These are phyloP conservation scores for Poecilia picta DNA, from an alignment of 2,797 vertebrate genomes.

Conservation along the genomic window DNA sequence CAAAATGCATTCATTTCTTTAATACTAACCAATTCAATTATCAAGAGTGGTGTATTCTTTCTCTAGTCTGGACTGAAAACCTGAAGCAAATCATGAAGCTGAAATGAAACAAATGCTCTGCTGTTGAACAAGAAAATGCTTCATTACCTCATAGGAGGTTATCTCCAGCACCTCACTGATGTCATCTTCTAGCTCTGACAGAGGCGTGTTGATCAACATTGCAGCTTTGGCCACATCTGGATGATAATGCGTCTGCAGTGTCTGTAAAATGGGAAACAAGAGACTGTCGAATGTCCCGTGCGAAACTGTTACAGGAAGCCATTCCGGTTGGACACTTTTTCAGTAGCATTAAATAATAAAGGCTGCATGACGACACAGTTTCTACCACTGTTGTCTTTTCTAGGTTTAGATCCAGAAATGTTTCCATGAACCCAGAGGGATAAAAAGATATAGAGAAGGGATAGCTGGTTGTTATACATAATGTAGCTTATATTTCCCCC, in stretches of 20 bases:
- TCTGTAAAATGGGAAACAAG: constrained; percentile 67
- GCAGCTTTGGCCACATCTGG: constrained; percentile 91
- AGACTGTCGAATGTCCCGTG: neutral
- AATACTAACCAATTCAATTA: neutral
- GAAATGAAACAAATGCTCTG: neutral
- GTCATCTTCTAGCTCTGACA: constrained; percentile 85
- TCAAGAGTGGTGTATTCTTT: neutral
- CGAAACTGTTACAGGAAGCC: neutral
- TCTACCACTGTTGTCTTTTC: neutral
- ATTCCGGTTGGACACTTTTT: neutral
- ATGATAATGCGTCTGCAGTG: constrained; percentile 92
- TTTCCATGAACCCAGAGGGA: neutral
- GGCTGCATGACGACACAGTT: neutral
- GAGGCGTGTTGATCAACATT: constrained; percentile 80
- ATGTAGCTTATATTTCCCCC: neutral
- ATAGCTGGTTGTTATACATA: neutral
- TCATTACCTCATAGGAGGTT: constrained; percentile 85
- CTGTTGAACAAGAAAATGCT: neutral
- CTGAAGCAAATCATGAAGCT: neutral
- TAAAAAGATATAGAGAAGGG: neutral
- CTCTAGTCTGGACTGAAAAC: neutral
- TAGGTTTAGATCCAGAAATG: neutral
- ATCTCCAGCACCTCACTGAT: constrained; percentile 86
- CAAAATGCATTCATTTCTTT: neutral
- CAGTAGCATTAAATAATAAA: neutral